Percentiles rank a stretch among this genome's conserved stretches.
Conservation (phyloP, 2,113 vertebrate species). For the Guaruba guarouba region DNA sequence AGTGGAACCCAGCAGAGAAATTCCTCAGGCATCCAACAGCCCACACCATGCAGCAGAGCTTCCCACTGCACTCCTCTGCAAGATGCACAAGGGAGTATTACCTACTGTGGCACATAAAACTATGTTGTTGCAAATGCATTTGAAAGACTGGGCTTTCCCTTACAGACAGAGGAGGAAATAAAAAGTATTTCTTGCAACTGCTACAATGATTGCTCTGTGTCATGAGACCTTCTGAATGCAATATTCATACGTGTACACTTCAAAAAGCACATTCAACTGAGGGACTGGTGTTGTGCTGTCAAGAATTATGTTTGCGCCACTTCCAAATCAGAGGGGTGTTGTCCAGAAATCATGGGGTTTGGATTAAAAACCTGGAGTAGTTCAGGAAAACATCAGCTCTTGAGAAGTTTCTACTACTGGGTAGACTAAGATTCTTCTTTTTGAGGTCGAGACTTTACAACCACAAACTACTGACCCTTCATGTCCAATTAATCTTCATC, state of each 20-base stretch:
- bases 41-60: not conserved
- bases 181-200: not conserved
- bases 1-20: not conserved
- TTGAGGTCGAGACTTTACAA: not conserved
- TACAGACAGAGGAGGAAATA: not conserved
- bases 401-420: not conserved
- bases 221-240: not conserved
- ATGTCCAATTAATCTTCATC: not conserved
- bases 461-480: not conserved
- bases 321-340: not conserved
- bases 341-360: not conserved
- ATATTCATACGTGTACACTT: not conserved
- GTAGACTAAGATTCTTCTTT: not conserved
- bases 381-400: not conserved
- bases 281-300: not conserved
- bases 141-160: not conserved
- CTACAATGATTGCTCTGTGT: not conserved
- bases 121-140: not conserved
- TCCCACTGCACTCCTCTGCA: not conserved
- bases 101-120: not conserved
- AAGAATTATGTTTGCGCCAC: not conserved
- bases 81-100: not conserved
- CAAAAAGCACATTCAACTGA: not conserved
- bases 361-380: not conserved
- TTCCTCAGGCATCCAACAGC: not conserved